These are phyloP conservation scores for Alitta virens DNA, from an alignment of 2,888 invertebrate genomes.

Conservation along the genomic window DNA sequence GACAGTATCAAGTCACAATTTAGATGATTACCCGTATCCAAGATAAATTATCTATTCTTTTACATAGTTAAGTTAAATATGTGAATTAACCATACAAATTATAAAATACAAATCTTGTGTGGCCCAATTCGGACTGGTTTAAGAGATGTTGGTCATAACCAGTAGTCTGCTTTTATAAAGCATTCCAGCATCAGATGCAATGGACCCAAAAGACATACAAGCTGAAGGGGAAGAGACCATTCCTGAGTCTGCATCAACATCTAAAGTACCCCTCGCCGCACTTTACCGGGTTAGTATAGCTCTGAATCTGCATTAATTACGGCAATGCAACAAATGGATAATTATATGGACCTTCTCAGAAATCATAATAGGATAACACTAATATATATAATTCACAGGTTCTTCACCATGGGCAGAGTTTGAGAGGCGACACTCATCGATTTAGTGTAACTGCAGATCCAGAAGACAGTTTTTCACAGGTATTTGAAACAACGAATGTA, in stretches of 20 bases:
- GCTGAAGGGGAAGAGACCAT: constrained; percentile 35
- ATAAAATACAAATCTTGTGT: too few species aligned
- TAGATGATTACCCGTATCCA: too few species aligned
- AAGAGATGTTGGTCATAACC: too few species aligned
- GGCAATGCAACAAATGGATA: too few species aligned
- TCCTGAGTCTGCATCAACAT: constrained; percentile 43
- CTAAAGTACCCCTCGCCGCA: constrained; percentile 44
- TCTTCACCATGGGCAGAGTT: constrained; percentile 52
- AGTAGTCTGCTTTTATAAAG: constrained; percentile 13
- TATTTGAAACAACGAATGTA: constrained; percentile 24
- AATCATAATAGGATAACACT: too few species aligned
- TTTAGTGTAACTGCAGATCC: constrained; percentile 51
- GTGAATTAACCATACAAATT: too few species aligned
- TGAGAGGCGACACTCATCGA: constrained; percentile 52
- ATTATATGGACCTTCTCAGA: too few species aligned
- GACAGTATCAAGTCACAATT: too few species aligned
- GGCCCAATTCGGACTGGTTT: too few species aligned
- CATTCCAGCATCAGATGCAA: constrained; percentile 1
- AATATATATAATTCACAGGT: constrained; percentile 36
- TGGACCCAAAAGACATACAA: not conserved
- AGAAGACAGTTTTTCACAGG: constrained; percentile 50
- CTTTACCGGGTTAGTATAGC: constrained; percentile 32
- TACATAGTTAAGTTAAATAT: too few species aligned
- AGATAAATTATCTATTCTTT: too few species aligned
- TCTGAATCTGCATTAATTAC: too few species aligned